Evolutionary conservation across 2,888 invertebrate genomes (phyloP).

Genomic region (Protophormia terraenovae): DNA sequence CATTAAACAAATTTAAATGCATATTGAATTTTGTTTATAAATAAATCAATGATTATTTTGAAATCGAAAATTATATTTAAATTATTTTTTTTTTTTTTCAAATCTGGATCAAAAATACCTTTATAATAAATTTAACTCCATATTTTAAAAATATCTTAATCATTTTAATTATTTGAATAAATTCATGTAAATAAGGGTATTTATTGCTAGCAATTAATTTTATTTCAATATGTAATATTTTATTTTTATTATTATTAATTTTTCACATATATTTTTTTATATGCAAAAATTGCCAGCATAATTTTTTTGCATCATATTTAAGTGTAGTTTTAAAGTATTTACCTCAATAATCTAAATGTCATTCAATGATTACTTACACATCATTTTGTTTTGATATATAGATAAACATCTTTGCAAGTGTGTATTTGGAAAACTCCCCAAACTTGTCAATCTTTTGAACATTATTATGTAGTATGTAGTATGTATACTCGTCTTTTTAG

Average conservation of each 20-base stretch:
- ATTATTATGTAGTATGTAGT: background rate
- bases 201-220: background rate
- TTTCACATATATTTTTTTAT: background rate
- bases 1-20: background rate
- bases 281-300: too few relatives aligned
- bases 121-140: background rate
- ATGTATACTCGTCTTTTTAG: background rate
- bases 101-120: too few relatives aligned
- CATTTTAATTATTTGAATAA: background rate
- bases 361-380: conserved; percentile 30
- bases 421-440: conserved; percentile 13
- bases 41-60: conserved; percentile 9
- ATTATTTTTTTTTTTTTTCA: too few relatives aligned
- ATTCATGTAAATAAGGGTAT: too few relatives aligned
- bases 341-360: conserved; percentile 33
- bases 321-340: background rate
- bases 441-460: conserved; percentile 20
- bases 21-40: background rate
- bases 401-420: background rate
- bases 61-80: background rate
- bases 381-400: conserved; percentile 28
- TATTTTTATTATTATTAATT: background rate
- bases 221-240: background rate
- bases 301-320: background rate
- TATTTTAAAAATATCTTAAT: background rate